Percentiles rank a stretch among this genome's conserved stretches.
phyloP scores from a whole-genome alignment of 2,797 vertebrate genomes.

The Sandelia bainsii region DNA sequence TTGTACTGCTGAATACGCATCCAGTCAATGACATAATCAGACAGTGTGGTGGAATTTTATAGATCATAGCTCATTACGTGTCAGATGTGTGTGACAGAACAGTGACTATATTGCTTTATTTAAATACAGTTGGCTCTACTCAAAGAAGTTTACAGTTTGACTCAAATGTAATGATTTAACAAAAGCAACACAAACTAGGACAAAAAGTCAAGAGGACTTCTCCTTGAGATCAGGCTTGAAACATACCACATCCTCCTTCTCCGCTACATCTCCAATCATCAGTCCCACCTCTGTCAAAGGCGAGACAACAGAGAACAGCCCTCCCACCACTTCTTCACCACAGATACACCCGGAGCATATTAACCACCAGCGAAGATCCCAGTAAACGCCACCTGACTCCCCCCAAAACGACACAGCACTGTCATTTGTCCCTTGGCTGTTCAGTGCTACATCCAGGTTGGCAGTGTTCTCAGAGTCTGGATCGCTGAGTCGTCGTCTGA shows the following conservation, averaged over 20 bases:
- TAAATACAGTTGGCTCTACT: no score
- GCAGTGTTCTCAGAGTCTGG: conserved; percentile 69
- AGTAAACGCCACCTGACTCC: background rate
- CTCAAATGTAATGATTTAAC: background rate
- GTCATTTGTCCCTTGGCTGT: conserved; percentile 49
- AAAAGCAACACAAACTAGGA: conserved; percentile 7
- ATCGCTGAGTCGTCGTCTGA: conserved; percentile 68
- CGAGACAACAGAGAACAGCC: background rate
- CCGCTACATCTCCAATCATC: conserved; percentile 5
- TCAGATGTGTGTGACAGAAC: no score
- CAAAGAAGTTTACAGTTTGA: background rate
- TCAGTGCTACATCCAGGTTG: conserved; percentile 57
- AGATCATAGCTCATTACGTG: no score
- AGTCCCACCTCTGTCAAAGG: conserved; percentile 17
- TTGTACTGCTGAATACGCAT: no score
- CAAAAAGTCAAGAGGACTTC: no score
- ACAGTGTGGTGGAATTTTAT: no score
- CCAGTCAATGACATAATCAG: no score
- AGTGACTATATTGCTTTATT: no score
- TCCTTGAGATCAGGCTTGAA: conserved; percentile 6
- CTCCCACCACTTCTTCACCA: conserved; percentile 30
- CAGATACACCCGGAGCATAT: conserved; percentile 37
- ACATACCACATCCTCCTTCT: background rate
- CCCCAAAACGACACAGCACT: conserved; percentile 18
- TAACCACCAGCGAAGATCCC: conserved; percentile 29